phyloP scores from a whole-genome alignment of 2,113 vertebrate species.

The Pycnonotus jocosus region DNA sequence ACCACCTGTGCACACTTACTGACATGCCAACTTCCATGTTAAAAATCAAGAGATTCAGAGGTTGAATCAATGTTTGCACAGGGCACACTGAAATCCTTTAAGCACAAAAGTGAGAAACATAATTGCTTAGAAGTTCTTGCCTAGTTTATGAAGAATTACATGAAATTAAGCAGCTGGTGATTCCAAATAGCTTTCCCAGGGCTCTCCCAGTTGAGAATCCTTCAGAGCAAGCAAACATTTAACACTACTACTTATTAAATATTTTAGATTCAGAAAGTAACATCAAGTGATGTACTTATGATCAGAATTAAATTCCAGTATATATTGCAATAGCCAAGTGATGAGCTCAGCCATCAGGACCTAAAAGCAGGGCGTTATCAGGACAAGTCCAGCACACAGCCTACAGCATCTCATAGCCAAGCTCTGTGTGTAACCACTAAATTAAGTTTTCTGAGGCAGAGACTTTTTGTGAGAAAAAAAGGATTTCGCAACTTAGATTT shows the following conservation, averaged over 20 bases:
- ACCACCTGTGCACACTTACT: background rate
- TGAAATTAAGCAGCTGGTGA: background rate
- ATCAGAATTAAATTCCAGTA: background rate
- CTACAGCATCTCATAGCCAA: background rate
- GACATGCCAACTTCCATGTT: background rate
- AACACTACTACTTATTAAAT: background rate
- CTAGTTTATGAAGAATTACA: background rate
- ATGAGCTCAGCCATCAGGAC: background rate
- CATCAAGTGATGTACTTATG: background rate
- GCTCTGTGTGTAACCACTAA: background rate
- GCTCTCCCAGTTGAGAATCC: background rate
- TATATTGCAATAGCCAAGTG: background rate
- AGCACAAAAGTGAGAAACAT: background rate
- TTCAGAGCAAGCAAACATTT: background rate
- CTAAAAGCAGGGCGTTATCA: background rate
- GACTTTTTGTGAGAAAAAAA: background rate
- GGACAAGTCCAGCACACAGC: background rate
- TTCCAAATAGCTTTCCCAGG: background rate
- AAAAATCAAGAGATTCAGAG: background rate
- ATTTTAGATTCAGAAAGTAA: background rate
- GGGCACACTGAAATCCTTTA: background rate
- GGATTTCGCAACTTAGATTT: background rate
- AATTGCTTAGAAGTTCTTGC: background rate
- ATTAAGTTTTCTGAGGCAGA: background rate
- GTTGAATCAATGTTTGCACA: background rate